A percentile compares a stretch with the other conserved stretches of the same genome.
These are phyloP conservation scores for Drosophila malerkotliana DNA, from an alignment of 1,140 invertebrate species.

Conservation along the genomic window DNA sequence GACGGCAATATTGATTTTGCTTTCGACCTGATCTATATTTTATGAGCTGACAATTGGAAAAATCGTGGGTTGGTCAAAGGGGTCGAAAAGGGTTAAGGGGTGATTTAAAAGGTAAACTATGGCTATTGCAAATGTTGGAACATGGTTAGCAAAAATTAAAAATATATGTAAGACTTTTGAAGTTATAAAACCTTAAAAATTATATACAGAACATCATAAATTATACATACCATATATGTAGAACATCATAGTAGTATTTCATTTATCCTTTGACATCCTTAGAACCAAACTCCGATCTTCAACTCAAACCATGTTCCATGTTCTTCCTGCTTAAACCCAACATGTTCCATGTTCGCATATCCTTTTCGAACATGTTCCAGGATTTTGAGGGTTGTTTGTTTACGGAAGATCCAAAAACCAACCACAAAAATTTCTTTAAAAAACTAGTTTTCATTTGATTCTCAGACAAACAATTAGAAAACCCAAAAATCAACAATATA, in stretches of 20 bases:
- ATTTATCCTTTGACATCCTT: not conserved
- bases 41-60: conserved; percentile 80
- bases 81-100: conserved; percentile 13
- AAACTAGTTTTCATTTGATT: conserved; percentile 47
- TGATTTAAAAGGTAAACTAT: conserved; percentile 9
- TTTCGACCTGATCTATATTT: conserved; percentile 63
- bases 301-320: conserved; percentile 10
- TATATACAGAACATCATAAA: too few relatives aligned
- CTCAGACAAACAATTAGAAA: conserved; percentile 57
- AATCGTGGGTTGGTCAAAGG: conserved; percentile 48
- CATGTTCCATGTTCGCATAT: conserved; percentile 1
- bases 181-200: too few relatives aligned
- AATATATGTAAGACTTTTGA: not conserved
- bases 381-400: conserved; percentile 50
- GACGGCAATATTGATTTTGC: conserved; percentile 55
- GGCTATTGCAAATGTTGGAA: not conserved
- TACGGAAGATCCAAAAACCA: conserved; percentile 10
- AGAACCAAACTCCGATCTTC: not conserved
- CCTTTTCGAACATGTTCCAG: conserved; percentile 31
- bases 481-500: conserved; percentile 48
- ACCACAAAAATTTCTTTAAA: conserved; percentile 50
- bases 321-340: conserved; percentile 10
- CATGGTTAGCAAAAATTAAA: not conserved
- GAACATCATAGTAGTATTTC: too few relatives aligned
- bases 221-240: too few relatives aligned